Percentiles rank a stretch among this genome's conserved stretches.
Conservation (phyloP, 2,113 vertebrate genomes). For the Malurus melanocephalus region DNA sequence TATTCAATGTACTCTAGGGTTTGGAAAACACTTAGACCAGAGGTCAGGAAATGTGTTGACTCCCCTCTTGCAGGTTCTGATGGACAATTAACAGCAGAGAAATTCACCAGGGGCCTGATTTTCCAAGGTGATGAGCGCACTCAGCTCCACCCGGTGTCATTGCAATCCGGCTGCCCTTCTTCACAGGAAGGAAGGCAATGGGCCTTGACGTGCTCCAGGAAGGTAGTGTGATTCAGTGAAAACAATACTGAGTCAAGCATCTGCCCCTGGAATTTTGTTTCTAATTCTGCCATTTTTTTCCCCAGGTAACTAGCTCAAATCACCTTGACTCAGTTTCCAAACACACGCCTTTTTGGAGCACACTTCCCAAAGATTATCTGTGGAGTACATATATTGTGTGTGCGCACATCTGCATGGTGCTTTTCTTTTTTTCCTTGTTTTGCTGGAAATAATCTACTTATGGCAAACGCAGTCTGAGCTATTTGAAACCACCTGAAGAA, state of each 20-base stretch:
- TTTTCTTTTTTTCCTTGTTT: not conserved
- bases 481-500: not conserved
- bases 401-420: not conserved
- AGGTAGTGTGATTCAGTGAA: not conserved
- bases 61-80: not conserved
- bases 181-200: constrained; percentile 41
- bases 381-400: rapidly evolving
- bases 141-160: not conserved
- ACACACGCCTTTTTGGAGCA: not conserved
- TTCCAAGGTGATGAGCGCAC: not conserved
- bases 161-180: constrained; percentile 24
- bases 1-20: not conserved
- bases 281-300: not conserved
- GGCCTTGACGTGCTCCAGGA: not conserved
- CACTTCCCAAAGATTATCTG: not conserved
- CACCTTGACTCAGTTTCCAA: not conserved
- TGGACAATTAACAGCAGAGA: not conserved
- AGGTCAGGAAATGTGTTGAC: constrained; percentile 33
- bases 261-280: not conserved
- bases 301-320: not conserved
- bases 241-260: not conserved
- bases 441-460: not conserved
- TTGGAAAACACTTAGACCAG: not conserved
- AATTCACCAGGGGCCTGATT: constrained; percentile 8
- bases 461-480: not conserved